These are phyloP conservation scores for Rhopalosiphum nymphaeae DNA, from an alignment of 2,888 invertebrate genomes.

Conservation along the genomic window DNA sequence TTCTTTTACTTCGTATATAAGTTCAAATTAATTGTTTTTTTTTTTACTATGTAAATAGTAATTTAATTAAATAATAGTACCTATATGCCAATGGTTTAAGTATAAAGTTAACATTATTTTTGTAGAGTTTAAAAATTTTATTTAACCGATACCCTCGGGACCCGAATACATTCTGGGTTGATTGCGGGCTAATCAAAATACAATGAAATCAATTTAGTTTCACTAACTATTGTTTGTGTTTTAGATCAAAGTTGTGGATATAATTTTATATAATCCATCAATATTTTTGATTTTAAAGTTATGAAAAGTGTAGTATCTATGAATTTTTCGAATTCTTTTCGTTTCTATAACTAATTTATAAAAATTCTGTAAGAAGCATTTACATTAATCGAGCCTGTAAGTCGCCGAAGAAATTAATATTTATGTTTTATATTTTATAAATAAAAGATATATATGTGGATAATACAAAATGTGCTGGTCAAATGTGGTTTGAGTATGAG, in stretches of 20 bases:
- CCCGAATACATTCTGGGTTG: background rate
- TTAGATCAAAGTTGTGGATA: background rate
- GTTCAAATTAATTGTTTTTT: background rate
- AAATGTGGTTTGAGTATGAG: slow-evolving; percentile 31
- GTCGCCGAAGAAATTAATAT: background rate
- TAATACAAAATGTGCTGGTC: slow-evolving; percentile 16
- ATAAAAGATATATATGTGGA: slow-evolving; percentile 41
- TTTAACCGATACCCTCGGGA: background rate
- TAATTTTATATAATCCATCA: background rate
- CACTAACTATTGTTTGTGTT: slow-evolving; percentile 22
- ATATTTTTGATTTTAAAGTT: background rate
- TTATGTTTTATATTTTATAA: slow-evolving; percentile 28
- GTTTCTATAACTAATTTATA: background rate
- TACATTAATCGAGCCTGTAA: background rate
- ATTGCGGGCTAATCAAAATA: slow-evolving; percentile 11
- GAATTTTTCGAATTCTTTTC: background rate
- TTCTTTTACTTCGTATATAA: background rate
- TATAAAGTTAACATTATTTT: slow-evolving; percentile 5
- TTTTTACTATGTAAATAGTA: slow-evolving; percentile 2
- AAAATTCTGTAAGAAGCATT: slow-evolving; percentile 8
- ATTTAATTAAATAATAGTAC: background rate
- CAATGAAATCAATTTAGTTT: slow-evolving; percentile 6
- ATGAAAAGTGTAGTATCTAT: background rate
- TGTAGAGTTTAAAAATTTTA: slow-evolving; percentile 5
- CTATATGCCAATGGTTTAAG: background rate